Evolutionary conservation across 2,113 vertebrate species (phyloP).

Genomic region (Ahaetulla prasina): DNA sequence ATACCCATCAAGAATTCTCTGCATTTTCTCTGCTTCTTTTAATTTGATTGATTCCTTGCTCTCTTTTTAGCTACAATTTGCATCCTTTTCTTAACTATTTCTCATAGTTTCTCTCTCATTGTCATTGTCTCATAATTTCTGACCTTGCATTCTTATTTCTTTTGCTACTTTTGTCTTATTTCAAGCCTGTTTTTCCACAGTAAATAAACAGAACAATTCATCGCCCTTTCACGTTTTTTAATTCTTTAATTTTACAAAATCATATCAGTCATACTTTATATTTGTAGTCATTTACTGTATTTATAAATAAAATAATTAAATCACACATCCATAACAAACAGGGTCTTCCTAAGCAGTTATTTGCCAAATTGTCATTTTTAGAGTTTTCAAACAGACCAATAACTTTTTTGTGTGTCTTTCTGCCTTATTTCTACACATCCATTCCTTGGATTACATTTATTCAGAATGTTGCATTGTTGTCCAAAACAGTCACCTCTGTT

Average conservation of each 20-base stretch:
- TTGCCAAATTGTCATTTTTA: neutral
- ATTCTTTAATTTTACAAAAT: neutral
- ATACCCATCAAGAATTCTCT: neutral
- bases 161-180: neutral
- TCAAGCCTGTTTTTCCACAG: neutral
- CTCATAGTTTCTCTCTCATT: neutral
- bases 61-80: neutral
- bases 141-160: neutral
- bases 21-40: neutral
- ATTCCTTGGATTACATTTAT: neutral
- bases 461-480: neutral
- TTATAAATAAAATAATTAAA: neutral
- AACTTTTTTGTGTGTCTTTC: neutral
- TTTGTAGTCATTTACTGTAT: neutral
- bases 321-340: neutral
- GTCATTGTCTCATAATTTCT: neutral
- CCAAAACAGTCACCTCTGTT: neutral
- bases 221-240: neutral
- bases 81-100: neutral
- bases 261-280: neutral
- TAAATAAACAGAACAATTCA: neutral
- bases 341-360: neutral
- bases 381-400: neutral
- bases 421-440: neutral
- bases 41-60: neutral